Evolutionary conservation across 2,113 vertebrate species (phyloP), one percentile per base, ranked within the genome.

Genomic region (Vanacampus margaritifer): DNA sequence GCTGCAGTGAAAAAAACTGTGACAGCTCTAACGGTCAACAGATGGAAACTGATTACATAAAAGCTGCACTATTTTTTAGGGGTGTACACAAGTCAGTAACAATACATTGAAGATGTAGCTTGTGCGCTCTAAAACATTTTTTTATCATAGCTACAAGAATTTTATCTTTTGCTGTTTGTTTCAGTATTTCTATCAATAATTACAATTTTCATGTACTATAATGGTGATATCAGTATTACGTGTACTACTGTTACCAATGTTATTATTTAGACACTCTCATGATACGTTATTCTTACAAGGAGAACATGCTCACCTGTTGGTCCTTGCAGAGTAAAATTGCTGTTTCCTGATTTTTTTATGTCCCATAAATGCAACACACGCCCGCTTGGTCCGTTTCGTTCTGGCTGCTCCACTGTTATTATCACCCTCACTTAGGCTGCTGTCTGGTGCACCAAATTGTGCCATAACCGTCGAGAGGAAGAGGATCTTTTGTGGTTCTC

Each of bases 1-100:
- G n/a, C n/a, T 26, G 45, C 21, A 21, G 21, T 51, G 48, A 56
- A 13, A 6, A 26, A 56, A 51, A 21, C 45, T 19, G 16, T 14
- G 79, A 78, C 74, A 76, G 84, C 80, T 64, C 72, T 80, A 79
- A 74, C 76, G 58, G 51, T 43, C 51, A 81, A 78, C 84, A 81
- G 75, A 89, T 89, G 87, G 90, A 89, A 91, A 89, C 70, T 84
- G 71, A 79, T 91, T 91, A 87, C 79, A 83, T 87, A 91, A 91
- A 59, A 90, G 72, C 68, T 73, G 78, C 74, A 85, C 79, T 78
- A 74, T 46, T 46, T 23, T 80, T 83, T 85, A 76, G 75, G 66
- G 43, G 13, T 65, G 71, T 54, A 69, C 73, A 75, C 60, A 76
- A 79, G 89, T 89, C 86, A 80, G 90, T 89, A 84, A 58, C 45